These are phyloP conservation scores for Hydropsyche betteni DNA, from an alignment of 2,888 invertebrate genomes.

Conservation along the genomic window DNA sequence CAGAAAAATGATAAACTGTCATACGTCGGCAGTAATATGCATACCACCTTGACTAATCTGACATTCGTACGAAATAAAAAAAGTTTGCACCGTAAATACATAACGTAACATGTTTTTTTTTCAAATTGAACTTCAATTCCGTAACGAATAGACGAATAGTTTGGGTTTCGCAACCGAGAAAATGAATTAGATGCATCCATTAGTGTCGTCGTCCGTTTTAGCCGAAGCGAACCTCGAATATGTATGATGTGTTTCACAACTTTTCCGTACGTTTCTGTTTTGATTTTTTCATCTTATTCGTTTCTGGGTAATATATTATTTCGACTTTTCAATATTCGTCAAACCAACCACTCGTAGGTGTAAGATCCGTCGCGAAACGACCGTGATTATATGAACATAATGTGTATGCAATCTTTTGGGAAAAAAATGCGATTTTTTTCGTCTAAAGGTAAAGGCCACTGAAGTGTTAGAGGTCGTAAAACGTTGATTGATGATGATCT, in stretches of 20 bases:
- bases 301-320: neutral
- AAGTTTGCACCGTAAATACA: too few relatives aligned
- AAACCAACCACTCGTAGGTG: neutral
- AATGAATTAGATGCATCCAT: slow-evolving; percentile 39
- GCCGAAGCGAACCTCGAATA: slow-evolving; percentile 9
- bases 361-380: neutral
- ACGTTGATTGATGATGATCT: too few relatives aligned
- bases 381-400: neutral
- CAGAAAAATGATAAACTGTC: too few relatives aligned
- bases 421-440: slow-evolving; percentile 20
- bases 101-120: slow-evolving; percentile 1
- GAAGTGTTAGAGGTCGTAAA: slow-evolving; percentile 6
- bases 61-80: too few relatives aligned
- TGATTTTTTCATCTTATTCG: neutral
- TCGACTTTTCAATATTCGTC: too few relatives aligned
- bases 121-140: slow-evolving; percentile 38
- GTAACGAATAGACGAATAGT: slow-evolving; percentile 13
- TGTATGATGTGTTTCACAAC: slow-evolving; percentile 12
- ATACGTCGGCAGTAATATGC: too few relatives aligned
- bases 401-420: neutral
- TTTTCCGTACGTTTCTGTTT: slow-evolving; percentile 11
- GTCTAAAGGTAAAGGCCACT: slow-evolving; percentile 30
- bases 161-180: slow-evolving; percentile 30
- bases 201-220: slow-evolving; percentile 19
- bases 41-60: too few relatives aligned